Percentiles rank a stretch among this genome's conserved stretches.
These are phyloP conservation scores for Poeciliopsis retropinna DNA, from an alignment of 2,113 vertebrate species.

Conservation along the genomic window DNA sequence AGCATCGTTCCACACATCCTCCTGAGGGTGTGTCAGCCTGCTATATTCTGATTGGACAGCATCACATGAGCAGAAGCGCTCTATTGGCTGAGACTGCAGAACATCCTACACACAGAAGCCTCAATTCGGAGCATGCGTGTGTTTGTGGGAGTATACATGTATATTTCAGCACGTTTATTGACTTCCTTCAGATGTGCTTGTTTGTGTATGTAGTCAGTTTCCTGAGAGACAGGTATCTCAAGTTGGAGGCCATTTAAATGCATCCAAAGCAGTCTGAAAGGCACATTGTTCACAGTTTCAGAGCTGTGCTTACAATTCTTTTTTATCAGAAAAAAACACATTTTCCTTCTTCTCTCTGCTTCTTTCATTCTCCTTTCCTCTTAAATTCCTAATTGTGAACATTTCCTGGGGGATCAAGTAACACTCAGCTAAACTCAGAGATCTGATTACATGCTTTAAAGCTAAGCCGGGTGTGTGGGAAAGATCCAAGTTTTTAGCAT, in stretches of 20 bases:
- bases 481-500: not conserved
- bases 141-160: not conserved
- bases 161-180: not conserved
- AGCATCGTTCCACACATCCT: slow-evolving; percentile 37
- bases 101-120: slow-evolving; percentile 19
- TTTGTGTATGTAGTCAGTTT: slow-evolving; percentile 7
- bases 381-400: not conserved
- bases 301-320: slow-evolving; percentile 33
- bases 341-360: not conserved
- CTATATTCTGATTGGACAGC: slow-evolving; percentile 51
- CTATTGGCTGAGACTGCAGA: slow-evolving; percentile 50
- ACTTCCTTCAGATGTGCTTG: slow-evolving; percentile 2
- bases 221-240: slow-evolving; percentile 47
- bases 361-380: not conserved
- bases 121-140: slow-evolving; percentile 6
- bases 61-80: slow-evolving; percentile 1
- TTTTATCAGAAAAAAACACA: slow-evolving; percentile 8
- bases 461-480: too few relatives aligned
- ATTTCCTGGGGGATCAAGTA: not conserved
- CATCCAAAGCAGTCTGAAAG: not conserved
- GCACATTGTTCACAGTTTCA: slow-evolving; percentile 26
- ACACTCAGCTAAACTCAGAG: not conserved
- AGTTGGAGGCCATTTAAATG: slow-evolving; percentile 62
- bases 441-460: not conserved
- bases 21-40: slow-evolving; percentile 68